Conservation (phyloP, 2,797 vertebrate species). For the Mergus octosetaceus region DNA sequence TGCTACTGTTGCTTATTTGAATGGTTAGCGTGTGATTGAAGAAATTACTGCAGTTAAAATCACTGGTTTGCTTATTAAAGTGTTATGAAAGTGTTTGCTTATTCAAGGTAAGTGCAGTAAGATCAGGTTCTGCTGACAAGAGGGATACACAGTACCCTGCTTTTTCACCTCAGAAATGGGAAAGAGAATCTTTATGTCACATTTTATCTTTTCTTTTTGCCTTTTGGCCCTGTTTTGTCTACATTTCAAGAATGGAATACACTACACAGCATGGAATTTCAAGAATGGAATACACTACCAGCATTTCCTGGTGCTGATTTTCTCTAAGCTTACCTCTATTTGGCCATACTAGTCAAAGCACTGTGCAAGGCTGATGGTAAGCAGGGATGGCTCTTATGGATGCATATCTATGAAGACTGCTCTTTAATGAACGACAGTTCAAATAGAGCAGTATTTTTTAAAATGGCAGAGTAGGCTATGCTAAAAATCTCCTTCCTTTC, state of each 20-base stretch:
- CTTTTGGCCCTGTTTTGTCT: background rate
- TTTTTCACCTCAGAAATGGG: background rate
- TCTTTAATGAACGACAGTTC: background rate
- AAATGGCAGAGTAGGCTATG: background rate
- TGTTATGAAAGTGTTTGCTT: no score
- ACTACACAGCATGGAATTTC: background rate
- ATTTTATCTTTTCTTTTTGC: background rate
- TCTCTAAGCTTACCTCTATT: background rate
- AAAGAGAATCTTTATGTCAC: background rate
- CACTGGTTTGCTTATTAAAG: background rate
- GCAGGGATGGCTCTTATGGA: background rate
- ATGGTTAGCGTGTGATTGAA: background rate
- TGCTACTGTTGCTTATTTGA: background rate
- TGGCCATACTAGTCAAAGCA: accelerated
- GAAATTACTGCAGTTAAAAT: background rate
- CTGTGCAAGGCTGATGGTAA: background rate
- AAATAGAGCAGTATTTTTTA: background rate
- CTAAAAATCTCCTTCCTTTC: background rate
- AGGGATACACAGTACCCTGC: background rate
- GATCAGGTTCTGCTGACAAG: background rate
- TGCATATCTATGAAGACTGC: background rate
- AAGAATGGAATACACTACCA: background rate
- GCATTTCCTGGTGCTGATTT: background rate
- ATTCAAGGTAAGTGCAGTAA: background rate
- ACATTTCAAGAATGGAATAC: background rate